Evolutionary conservation across 2,113 vertebrate species (phyloP).

Genomic region (Ptilonorhynchus violaceus): DNA sequence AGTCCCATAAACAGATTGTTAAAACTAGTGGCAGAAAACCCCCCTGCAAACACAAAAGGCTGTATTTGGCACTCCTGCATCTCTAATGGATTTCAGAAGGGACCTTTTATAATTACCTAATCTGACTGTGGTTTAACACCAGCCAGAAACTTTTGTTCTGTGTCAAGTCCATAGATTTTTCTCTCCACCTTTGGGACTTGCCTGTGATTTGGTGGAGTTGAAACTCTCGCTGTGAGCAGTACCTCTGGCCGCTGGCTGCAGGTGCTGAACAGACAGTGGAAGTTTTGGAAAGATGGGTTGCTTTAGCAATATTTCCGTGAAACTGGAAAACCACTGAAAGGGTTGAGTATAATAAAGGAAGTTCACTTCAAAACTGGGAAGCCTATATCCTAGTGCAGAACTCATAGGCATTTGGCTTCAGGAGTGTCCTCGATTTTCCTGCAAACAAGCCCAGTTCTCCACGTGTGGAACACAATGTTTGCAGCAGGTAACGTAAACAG

Average conservation of each 20-base stretch:
- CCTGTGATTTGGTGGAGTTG: not conserved
- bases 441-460: not conserved
- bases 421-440: not conserved
- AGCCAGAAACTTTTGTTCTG: not conserved
- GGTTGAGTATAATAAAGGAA: not conserved
- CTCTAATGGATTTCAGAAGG: not conserved
- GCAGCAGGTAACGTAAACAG: not conserved
- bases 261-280: not conserved
- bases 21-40: constrained; percentile 23
- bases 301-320: constrained; percentile 1
- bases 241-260: not conserved
- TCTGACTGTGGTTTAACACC: not conserved
- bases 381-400: not conserved
- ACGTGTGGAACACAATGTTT: not conserved
- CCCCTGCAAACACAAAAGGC: not conserved
- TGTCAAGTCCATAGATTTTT: not conserved
- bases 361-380: not conserved
- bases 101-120: not conserved
- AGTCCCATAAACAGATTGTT: constrained; percentile 26
- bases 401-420: not conserved
- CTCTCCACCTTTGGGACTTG: not conserved
- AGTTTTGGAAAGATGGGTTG: constrained; percentile 15
- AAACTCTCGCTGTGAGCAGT: not conserved
- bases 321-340: constrained; percentile 30
- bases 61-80: not conserved